Evolutionary conservation across 1,140 invertebrate species (phyloP).

Genomic region (Charaxes varanes): DNA sequence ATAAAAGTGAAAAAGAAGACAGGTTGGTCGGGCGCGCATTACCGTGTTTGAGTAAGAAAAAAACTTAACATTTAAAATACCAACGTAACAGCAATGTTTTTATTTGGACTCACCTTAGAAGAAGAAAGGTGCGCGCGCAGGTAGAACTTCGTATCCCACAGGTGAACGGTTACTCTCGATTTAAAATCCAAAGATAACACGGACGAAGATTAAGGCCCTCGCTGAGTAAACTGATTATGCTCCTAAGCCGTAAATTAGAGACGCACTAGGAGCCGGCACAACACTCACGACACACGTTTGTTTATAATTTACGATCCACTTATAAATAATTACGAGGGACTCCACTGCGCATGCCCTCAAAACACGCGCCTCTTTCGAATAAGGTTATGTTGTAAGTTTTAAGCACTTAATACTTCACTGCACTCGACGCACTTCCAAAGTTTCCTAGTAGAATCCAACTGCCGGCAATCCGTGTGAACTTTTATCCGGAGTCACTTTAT

Average conservation of each 20-base stretch:
- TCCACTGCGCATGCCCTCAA: slow-evolving; percentile 60
- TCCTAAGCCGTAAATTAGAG: slow-evolving; percentile 34
- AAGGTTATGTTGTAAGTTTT: slow-evolving; percentile 65
- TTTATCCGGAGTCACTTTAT: slow-evolving; percentile 26
- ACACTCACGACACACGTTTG: slow-evolving; percentile 50
- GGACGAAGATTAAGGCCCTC: slow-evolving; percentile 7
- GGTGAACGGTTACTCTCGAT: slow-evolving; percentile 57
- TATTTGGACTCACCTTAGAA: slow-evolving; percentile 63
- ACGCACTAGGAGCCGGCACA: slow-evolving; percentile 34
- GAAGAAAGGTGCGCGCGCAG: slow-evolving; percentile 64
- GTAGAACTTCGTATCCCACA: slow-evolving; percentile 62
- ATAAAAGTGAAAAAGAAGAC: slow-evolving; percentile 28
- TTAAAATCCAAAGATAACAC: slow-evolving; percentile 31
- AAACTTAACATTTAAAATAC: neutral
- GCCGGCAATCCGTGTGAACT: slow-evolving; percentile 38
- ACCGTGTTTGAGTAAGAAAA: neutral
- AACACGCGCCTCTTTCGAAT: slow-evolving; percentile 62
- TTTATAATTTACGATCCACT: slow-evolving; percentile 64
- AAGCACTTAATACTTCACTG: slow-evolving; percentile 44
- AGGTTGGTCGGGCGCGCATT: neutral
- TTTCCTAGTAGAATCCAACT: slow-evolving; percentile 52
- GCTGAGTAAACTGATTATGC: slow-evolving; percentile 8
- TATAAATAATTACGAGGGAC: slow-evolving; percentile 58
- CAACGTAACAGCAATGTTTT: too few species aligned
- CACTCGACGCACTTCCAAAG: slow-evolving; percentile 39